These are phyloP conservation scores for Horisme vitalbata DNA, from an alignment of 2,888 invertebrate genomes.

Conservation along the genomic window DNA sequence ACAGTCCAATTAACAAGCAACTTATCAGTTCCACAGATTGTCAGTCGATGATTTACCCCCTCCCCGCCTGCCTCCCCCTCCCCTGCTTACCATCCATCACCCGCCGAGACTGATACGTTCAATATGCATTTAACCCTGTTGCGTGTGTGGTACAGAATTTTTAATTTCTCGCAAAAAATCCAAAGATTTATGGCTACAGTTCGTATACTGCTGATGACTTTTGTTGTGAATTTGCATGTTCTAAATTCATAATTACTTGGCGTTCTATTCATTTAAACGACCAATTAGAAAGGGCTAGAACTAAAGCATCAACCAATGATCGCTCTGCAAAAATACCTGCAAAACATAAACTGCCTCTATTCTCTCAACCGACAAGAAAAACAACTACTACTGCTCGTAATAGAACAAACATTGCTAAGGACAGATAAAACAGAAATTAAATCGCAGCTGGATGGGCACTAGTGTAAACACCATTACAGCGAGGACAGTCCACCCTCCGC, in stretches of 20 bases:
- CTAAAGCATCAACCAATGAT: too few species aligned
- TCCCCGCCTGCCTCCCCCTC: too few species aligned
- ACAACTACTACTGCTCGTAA: neutral
- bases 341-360: neutral
- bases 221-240: too few species aligned
- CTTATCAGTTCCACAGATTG: neutral
- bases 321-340: too few species aligned
- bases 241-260: too few species aligned
- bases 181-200: too few species aligned
- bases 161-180: too few species aligned
- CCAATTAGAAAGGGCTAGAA: too few species aligned
- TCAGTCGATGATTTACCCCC: neutral
- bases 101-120: neutral
- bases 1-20: neutral
- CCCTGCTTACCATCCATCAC: neutral
- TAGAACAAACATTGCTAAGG: slow-evolving; percentile 25
- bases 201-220: too few species aligned
- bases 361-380: neutral
- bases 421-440: slow-evolving; percentile 46
- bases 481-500: slow-evolving; percentile 8
- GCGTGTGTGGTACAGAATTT: neutral
- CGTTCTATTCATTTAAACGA: too few species aligned
- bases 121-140: neutral
- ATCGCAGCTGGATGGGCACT: slow-evolving; percentile 41
- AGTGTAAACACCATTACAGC: slow-evolving; percentile 50